These are phyloP conservation scores for Setipinna tenuifilis DNA, from an alignment of 2,797 vertebrate species.

Conservation along the genomic window DNA sequence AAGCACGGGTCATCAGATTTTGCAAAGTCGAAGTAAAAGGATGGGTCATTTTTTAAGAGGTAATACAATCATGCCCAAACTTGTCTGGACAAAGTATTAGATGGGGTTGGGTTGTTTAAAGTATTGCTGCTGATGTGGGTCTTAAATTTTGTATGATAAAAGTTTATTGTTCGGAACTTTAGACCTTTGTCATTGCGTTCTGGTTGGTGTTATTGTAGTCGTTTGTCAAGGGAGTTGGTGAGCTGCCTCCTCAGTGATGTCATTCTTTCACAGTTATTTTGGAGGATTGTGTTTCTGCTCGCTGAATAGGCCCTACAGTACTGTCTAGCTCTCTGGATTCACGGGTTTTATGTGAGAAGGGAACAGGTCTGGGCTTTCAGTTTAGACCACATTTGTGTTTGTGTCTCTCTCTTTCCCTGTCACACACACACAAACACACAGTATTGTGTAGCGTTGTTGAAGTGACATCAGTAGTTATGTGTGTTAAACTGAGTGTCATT, in stretches of 20 bases:
- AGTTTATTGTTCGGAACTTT: neutral
- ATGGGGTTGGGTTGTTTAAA: neutral
- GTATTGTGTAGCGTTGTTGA: neutral
- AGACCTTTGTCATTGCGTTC: neutral
- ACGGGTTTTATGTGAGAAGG: neutral
- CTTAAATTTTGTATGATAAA: neutral
- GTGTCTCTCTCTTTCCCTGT: too few relatives aligned
- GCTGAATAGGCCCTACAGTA: constrained; percentile 1
- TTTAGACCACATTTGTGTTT: neutral
- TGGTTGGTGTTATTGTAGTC: neutral
- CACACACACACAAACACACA: neutral
- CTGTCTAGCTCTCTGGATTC: neutral
- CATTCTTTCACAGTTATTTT: constrained; percentile 36
- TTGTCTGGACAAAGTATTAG: neutral
- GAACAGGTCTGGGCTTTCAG: neutral
- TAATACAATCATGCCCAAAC: neutral
- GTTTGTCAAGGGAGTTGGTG: constrained; percentile 32
- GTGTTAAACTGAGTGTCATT: neutral
- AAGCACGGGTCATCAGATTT: neutral
- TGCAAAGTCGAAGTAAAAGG: neutral
- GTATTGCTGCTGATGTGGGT: neutral
- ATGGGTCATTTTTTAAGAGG: neutral
- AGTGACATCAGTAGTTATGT: neutral
- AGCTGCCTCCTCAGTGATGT: constrained; percentile 34
- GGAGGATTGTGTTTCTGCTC: neutral